These are phyloP conservation scores for Gymnothorax javanicus DNA, from an alignment of 2,797 vertebrate genomes.

Conservation along the genomic window DNA sequence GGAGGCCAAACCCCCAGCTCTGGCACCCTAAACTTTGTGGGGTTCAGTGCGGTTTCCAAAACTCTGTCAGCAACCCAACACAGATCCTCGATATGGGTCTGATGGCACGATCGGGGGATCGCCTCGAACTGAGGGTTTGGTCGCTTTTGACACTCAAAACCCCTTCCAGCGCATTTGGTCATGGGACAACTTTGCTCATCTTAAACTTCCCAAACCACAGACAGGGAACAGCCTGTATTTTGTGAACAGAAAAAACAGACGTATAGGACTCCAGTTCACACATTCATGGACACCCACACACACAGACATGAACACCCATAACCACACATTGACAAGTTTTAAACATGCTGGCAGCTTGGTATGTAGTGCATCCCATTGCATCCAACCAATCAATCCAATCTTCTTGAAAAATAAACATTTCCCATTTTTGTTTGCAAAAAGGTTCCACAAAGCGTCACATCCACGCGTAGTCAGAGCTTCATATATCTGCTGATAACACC, in stretches of 20 bases:
- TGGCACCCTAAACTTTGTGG: background rate
- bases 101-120: background rate
- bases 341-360: too few relatives aligned
- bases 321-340: background rate
- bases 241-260: background rate
- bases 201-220: background rate
- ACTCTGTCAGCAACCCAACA: background rate
- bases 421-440: background rate
- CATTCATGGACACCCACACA: background rate
- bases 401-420: background rate
- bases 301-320: background rate
- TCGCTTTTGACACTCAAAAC: background rate
- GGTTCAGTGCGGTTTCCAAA: background rate
- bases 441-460: too few relatives aligned
- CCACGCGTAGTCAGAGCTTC: background rate
- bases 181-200: background rate
- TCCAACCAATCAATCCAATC: background rate
- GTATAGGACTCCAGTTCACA: background rate
- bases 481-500: background rate
- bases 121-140: background rate
- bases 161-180: background rate
- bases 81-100: background rate
- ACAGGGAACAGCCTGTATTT: background rate
- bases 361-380: background rate
- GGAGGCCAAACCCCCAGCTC: background rate